Base-by-base conservation (phyloP, 2,113 vertebrate genomes). In the Fregetta grallaria region DNA sequence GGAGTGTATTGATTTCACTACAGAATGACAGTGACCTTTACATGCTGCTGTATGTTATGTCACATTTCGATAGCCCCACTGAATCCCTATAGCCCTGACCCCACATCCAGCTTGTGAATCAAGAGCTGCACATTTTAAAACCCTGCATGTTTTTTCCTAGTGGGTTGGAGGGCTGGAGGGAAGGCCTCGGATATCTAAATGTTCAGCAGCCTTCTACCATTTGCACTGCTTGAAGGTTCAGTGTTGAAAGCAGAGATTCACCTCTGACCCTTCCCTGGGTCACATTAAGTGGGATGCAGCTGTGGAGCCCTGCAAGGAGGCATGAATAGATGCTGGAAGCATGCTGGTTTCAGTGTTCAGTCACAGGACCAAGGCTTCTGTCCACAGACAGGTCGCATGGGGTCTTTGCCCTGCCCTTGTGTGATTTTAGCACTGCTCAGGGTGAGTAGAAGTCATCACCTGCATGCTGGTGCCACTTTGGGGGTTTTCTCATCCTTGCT, bases 1-100 rank as follows among this genome's bases (percentile, higher is more conserved):
- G 67, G 32, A 74, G 10, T 11, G 23, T 96, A 88, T 74, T 93
- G 91, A 90, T 95, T 97, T 94, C 47, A 13, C 18, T 70, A 26
- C 45, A 63, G 74, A 94, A 91, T 55, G 53, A 66, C 27, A 36
- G 53, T 36, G 78, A 86, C 77, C 82, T 95, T 91, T 89, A 68
- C 4, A 9, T 34, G 49, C 40, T 92, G 56, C 30, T 89, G 36
- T 68, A 75, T 2, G 2, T 61, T 68, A 52, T 62, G 62, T 85
- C 55, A 75, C 17, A 18, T 10, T 66, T 70, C 2, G 9, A 21
- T 85, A 52, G 66, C 15, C 40, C 71, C 29, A 23, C 21, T 23
- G 84, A 66, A 29, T 82, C 67, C 36, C 77, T 56, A 21, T 36
- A 87, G 86, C 36, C 62, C 38, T 86, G 89, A 88, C 50, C 62